Percentiles rank a stretch among this genome's conserved stretches.
Evolutionary conservation across 2,113 vertebrate genomes (phyloP).

Genomic region (Paradoxurus hermaphroditus): DNA sequence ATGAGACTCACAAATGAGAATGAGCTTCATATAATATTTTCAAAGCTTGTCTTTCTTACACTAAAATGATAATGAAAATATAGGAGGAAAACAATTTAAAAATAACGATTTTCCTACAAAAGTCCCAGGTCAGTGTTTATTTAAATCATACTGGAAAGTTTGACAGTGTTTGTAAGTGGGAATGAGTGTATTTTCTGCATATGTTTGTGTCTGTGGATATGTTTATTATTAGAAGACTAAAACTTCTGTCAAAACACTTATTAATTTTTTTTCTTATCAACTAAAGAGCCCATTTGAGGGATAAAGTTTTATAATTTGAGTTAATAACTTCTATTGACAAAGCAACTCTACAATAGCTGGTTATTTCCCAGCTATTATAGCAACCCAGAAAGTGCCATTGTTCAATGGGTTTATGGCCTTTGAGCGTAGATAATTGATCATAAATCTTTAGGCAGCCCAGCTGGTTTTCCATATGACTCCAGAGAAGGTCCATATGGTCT

Average conservation of each 20-base stretch:
- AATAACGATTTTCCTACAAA: neutral
- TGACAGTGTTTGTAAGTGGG: neutral
- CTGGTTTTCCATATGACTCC: constrained; percentile 62
- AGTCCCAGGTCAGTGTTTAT: neutral
- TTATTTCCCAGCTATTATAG: neutral
- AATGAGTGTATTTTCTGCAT: neutral
- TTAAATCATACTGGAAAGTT: neutral
- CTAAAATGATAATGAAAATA: neutral
- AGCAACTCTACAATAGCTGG: neutral
- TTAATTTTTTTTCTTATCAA: constrained; percentile 23
- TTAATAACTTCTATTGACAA: constrained; percentile 32
- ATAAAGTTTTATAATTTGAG: neutral
- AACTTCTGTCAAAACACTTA: neutral
- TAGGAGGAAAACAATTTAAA: neutral
- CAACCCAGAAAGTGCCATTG: constrained; percentile 49
- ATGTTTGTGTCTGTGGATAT: neutral
- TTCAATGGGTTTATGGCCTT: neutral
- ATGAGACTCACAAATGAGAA: neutral
- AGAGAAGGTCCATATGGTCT: constrained; percentile 56
- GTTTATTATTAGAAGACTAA: constrained; percentile 1
- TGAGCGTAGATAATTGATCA: constrained; percentile 64
- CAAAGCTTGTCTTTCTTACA: neutral
- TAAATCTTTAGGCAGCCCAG: constrained; percentile 66
- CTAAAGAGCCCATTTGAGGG: neutral
- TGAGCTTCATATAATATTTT: neutral